phyloP scores from a whole-genome alignment of 1,140 invertebrate species.

The Globodera ellingtonae region DNA sequence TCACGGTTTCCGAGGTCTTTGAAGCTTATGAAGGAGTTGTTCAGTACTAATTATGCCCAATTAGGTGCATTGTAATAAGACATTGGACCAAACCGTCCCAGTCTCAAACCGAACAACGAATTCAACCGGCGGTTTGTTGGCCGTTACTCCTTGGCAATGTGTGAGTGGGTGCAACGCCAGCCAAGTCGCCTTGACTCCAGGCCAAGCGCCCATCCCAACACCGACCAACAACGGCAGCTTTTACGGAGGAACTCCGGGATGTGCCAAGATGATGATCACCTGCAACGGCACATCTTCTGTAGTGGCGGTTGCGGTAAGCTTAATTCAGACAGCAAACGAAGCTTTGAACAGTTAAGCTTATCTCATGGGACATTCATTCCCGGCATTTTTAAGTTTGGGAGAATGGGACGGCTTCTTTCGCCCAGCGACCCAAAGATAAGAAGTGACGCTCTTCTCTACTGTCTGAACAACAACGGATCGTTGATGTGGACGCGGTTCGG shows the following conservation, averaged over 20 bases:
- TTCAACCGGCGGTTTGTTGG: not conserved
- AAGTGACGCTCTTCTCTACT: conserved; percentile 14
- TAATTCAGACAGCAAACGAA: not conserved
- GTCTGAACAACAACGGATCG: conserved; percentile 6
- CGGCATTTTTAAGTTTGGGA: conserved; percentile 15
- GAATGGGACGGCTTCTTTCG: not conserved
- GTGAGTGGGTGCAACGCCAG: conserved; percentile 7
- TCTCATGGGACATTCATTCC: not conserved
- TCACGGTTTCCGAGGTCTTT: not conserved
- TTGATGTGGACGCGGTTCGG: conserved; percentile 22
- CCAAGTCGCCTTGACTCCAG: not conserved
- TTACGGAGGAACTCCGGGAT: not conserved
- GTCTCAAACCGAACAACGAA: no score
- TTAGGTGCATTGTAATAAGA: no score
- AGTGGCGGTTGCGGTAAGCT: not conserved
- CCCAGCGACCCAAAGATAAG: not conserved
- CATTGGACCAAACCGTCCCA: no score
- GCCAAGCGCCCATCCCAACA: not conserved
- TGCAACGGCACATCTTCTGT: not conserved
- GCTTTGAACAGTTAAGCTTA: not conserved
- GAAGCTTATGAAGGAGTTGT: not conserved
- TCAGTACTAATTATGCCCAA: no score
- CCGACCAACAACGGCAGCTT: not conserved
- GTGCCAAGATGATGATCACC: conserved; percentile 3
- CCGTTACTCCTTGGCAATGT: conserved; percentile 21